Evolutionary conservation across 2,113 vertebrate species (phyloP).

Genomic region (Thamnaconus septentrionalis): DNA sequence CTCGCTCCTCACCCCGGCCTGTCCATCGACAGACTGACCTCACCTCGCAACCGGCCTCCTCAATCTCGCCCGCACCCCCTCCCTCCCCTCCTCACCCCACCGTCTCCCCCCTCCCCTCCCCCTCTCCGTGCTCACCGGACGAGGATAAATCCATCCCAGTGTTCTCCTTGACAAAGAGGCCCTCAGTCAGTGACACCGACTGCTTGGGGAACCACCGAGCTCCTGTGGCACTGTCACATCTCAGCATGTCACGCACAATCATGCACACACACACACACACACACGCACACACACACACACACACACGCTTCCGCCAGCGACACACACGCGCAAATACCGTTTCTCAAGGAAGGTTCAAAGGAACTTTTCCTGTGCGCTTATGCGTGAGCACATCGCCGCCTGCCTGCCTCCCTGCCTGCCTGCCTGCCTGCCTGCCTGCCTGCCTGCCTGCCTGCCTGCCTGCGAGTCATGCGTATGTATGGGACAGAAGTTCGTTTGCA

Average conservation of each 20-base stretch:
- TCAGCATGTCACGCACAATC: conserved; percentile 48
- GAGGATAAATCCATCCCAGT: conserved; percentile 58
- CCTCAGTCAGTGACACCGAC: conserved; percentile 62
- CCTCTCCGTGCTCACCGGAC: conserved; percentile 42
- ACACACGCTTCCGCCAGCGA: not conserved
- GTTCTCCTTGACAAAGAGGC: conserved; percentile 69
- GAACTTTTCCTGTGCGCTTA: conserved; percentile 6
- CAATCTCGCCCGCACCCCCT: conserved; percentile 50
- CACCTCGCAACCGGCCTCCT: conserved; percentile 39
- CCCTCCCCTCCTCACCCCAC: not conserved
- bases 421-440: not conserved
- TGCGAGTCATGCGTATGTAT: not conserved
- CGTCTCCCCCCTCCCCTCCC: not conserved
- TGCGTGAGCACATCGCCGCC: conserved; percentile 1
- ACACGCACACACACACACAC: conserved; percentile 22
- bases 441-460: not conserved
- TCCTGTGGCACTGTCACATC: conserved; percentile 64
- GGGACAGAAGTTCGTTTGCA: conserved; percentile 31
- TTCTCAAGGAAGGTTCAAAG: conserved; percentile 43
- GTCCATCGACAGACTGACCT: conserved; percentile 48
- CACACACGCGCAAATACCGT: conserved; percentile 2
- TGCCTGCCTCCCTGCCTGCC: not conserved
- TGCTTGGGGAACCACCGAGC: conserved; percentile 55
- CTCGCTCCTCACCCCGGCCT: conserved; percentile 17
- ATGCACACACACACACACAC: conserved; percentile 33